Conservation (phyloP, 2,113 vertebrate species). For the Castor canadensis region DNA sequence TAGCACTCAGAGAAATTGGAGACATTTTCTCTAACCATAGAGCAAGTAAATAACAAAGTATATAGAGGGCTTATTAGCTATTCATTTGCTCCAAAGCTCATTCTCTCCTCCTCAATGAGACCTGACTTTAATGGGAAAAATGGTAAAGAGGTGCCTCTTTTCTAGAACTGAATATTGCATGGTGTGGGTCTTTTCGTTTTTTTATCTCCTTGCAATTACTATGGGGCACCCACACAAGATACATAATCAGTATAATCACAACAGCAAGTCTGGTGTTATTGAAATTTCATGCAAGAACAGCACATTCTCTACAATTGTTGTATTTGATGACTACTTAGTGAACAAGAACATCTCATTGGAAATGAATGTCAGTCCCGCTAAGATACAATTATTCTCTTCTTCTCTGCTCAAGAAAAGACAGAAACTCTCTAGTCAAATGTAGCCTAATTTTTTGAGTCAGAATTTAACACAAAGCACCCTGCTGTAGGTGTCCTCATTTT, state of each 20-base stretch:
- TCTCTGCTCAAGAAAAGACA: background rate
- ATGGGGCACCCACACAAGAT: background rate
- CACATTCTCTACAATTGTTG: background rate
- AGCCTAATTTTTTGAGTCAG: background rate
- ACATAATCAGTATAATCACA: background rate
- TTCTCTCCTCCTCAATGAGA: background rate
- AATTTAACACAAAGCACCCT: background rate
- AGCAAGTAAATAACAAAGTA: background rate
- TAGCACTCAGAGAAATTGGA: background rate
- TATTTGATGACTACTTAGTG: constrained; percentile 19
- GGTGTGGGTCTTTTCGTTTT: background rate
- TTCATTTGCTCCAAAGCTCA: background rate
- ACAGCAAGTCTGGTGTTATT: background rate
- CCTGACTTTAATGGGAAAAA: background rate
- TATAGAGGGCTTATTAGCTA: background rate
- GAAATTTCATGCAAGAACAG: constrained; percentile 3
- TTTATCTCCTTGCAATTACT: background rate
- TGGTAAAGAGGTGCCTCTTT: background rate
- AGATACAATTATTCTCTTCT: constrained; percentile 24
- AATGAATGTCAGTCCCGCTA: constrained; percentile 17
- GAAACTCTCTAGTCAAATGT: constrained; percentile 9
- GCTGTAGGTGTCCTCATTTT: constrained; percentile 11
- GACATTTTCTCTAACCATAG: background rate
- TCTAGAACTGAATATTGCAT: background rate
- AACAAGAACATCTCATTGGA: constrained; percentile 38